phyloP scores from a whole-genome alignment of 2,797 vertebrate species.

The Danio choprae region DNA sequence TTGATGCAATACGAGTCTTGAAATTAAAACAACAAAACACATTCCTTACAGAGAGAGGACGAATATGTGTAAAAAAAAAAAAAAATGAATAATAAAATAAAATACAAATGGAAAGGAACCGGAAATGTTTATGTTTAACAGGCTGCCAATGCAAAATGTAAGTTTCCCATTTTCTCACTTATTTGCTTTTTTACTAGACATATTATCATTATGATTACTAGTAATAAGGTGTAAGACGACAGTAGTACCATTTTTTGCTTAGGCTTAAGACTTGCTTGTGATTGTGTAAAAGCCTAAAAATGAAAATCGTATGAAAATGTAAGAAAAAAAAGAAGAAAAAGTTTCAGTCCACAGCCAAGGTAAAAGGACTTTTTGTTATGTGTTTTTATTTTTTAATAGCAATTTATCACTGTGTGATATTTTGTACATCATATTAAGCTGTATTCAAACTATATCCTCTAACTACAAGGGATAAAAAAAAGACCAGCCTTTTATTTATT shows the following conservation, averaged over 20 bases:
- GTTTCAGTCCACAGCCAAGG: constrained; percentile 80
- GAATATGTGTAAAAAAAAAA: constrained; percentile 62
- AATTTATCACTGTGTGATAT: constrained; percentile 95
- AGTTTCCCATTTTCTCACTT: constrained; percentile 73
- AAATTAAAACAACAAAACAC: constrained; percentile 6
- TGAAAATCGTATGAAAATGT: constrained; percentile 29
- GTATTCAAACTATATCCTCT: constrained; percentile 81
- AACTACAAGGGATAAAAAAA: constrained; percentile 78
- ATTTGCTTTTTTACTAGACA: constrained; percentile 69
- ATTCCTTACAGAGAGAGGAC: constrained; percentile 57
- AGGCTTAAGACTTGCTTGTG: constrained; percentile 81
- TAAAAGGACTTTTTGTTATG: constrained; percentile 74
- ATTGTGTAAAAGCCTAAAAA: constrained; percentile 78
- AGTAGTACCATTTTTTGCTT: constrained; percentile 79
- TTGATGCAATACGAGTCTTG: constrained; percentile 20
- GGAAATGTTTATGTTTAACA: constrained; percentile 69
- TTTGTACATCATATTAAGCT: constrained; percentile 86
- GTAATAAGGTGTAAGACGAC: constrained; percentile 79
- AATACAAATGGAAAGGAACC: constrained; percentile 48
- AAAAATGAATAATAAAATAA: too few relatives aligned
- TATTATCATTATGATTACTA: constrained; percentile 65
- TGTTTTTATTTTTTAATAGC: constrained; percentile 81
- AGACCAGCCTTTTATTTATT: constrained; percentile 82
- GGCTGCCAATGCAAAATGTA: constrained; percentile 73
- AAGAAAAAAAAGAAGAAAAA: constrained; percentile 49